These are phyloP conservation scores for Callitettix versicolor DNA, from an alignment of 1,140 invertebrate species.

Conservation along the genomic window DNA sequence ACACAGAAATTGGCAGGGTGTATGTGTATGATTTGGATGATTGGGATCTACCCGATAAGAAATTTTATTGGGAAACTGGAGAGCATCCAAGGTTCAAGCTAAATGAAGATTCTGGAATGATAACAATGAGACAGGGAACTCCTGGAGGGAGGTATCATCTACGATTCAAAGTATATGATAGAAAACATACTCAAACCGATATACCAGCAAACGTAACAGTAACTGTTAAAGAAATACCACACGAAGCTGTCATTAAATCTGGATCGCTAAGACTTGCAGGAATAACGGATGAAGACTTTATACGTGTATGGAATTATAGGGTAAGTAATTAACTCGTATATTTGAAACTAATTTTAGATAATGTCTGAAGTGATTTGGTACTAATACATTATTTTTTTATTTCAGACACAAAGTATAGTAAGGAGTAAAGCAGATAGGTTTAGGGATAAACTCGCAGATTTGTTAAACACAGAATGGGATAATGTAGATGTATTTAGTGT, in stretches of 20 bases:
- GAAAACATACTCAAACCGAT: slow-evolving; percentile 85
- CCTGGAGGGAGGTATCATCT: slow-evolving; percentile 76
- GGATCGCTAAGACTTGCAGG: slow-evolving; percentile 87
- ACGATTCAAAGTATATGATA: slow-evolving; percentile 73
- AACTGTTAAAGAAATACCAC: slow-evolving; percentile 83
- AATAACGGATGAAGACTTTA: slow-evolving; percentile 93
- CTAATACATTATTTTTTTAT: slow-evolving; percentile 16
- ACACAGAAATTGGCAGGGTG: slow-evolving; percentile 87
- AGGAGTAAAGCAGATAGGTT: slow-evolving; percentile 83
- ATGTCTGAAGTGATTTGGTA: too few relatives aligned
- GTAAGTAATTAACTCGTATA: slow-evolving; percentile 28
- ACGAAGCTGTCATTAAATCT: slow-evolving; percentile 90
- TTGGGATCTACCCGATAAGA: slow-evolving; percentile 94
- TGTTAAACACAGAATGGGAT: slow-evolving; percentile 70
- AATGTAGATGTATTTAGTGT: slow-evolving; percentile 96
- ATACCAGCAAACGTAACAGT: slow-evolving; percentile 88
- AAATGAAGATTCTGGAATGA: slow-evolving; percentile 86
- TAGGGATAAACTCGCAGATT: slow-evolving; percentile 71
- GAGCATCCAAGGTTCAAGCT: slow-evolving; percentile 77
- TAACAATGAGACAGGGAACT: slow-evolving; percentile 86
- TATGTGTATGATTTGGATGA: slow-evolving; percentile 95
- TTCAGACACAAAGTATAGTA: slow-evolving; percentile 60
- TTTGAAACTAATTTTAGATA: not conserved
- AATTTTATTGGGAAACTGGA: slow-evolving; percentile 82
- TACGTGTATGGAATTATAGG: slow-evolving; percentile 85